A percentile compares a stretch with the other conserved stretches of the same genome.
phyloP scores from a whole-genome alignment of 2,797 vertebrate genomes.

The Varecia variegata region DNA sequence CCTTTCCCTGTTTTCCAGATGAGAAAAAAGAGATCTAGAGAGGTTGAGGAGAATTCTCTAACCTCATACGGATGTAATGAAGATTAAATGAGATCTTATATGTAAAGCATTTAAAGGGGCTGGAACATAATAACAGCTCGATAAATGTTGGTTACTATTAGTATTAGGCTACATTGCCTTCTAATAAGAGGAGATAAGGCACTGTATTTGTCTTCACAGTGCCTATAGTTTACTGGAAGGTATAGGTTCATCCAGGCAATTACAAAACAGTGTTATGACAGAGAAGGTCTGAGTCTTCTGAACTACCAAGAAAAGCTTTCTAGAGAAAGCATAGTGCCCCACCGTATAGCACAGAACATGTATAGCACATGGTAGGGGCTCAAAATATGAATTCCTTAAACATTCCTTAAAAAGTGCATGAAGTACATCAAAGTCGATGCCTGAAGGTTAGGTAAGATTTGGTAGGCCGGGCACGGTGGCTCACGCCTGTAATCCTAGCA shows the following conservation, averaged over 20 bases:
- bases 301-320: not conserved
- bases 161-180: not conserved
- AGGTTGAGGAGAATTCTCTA: not conserved
- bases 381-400: not conserved
- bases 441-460: slow-evolving; percentile 21
- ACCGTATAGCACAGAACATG: not conserved
- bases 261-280: slow-evolving; percentile 7
- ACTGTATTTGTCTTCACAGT: not conserved
- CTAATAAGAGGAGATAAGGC: not conserved
- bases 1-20: not conserved
- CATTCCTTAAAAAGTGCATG: not conserved
- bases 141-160: not conserved
- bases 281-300: not conserved
- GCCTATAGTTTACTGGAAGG: not conserved
- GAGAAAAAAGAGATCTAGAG: slow-evolving; percentile 37
- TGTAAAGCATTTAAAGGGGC: not conserved
- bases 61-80: not conserved
- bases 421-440: not conserved
- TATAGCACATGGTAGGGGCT: not conserved
- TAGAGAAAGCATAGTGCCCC: not conserved
- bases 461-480: too few species aligned
- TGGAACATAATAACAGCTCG: not conserved
- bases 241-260: not conserved
- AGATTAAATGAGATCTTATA: not conserved
- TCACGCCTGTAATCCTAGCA: too few species aligned